A percentile compares a stretch with the other conserved stretches of the same genome.
Conservation (phyloP, 2,888 invertebrate genomes). For the Nomada fabriciana region DNA sequence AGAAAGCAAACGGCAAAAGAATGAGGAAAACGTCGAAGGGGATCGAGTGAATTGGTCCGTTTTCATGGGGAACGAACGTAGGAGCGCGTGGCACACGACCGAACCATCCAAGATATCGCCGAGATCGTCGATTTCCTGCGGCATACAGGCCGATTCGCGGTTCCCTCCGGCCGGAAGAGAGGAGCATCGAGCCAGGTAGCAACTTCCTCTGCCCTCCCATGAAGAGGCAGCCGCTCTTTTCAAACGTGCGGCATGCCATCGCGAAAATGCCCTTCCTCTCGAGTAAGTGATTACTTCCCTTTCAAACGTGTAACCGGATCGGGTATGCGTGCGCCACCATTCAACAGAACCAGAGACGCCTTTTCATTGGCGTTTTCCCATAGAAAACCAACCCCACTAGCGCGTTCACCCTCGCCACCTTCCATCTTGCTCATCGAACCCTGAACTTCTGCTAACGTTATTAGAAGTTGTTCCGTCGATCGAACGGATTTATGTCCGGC, state of each 20-base stretch:
- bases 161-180: slow-evolving; percentile 31
- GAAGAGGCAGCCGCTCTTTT: slow-evolving; percentile 35
- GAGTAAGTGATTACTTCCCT: slow-evolving; percentile 67
- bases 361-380: slow-evolving; percentile 51
- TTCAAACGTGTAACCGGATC: slow-evolving; percentile 62
- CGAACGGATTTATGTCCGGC: slow-evolving; percentile 19
- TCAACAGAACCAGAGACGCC: slow-evolving; percentile 34
- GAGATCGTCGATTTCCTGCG: slow-evolving; percentile 58
- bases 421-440: background rate
- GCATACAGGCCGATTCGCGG: slow-evolving; percentile 16
- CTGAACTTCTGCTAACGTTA: slow-evolving; percentile 52
- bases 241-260: slow-evolving; percentile 40
- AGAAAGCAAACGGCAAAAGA: background rate
- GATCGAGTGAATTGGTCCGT: slow-evolving; percentile 14
- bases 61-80: slow-evolving; percentile 23
- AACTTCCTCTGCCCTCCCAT: slow-evolving; percentile 39
- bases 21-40: background rate
- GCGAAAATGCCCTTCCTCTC: slow-evolving; percentile 55
- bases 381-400: slow-evolving; percentile 28
- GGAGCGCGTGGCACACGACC: slow-evolving; percentile 1
- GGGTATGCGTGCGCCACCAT: slow-evolving; percentile 52
- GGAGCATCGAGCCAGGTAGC: slow-evolving; percentile 39
- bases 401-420: background rate
- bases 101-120: slow-evolving; percentile 5
- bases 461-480: slow-evolving; percentile 50